These are phyloP conservation scores for Drosophila hamatofila DNA, from an alignment of 2,888 invertebrate genomes.

Conservation along the genomic window DNA sequence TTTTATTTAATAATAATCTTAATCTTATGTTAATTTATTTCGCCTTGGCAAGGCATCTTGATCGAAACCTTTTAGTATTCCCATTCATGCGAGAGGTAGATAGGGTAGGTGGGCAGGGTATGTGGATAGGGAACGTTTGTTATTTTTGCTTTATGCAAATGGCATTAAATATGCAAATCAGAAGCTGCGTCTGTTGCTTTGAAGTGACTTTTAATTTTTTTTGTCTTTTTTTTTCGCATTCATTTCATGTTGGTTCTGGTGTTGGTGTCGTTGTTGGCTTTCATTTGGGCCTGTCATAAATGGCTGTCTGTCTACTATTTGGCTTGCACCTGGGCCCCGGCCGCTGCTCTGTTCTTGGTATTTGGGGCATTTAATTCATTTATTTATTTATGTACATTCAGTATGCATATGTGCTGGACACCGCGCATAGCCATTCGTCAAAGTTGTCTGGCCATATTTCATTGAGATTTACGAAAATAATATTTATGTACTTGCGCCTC, in stretches of 20 bases:
- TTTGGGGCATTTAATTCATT: conserved; percentile 54
- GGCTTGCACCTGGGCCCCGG: conserved; percentile 17
- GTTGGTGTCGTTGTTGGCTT: conserved; percentile 34
- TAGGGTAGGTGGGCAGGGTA: neutral
- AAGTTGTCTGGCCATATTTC: conserved; percentile 68
- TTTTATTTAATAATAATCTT: neutral
- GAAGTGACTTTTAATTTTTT: conserved; percentile 65
- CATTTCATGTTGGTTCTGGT: conserved; percentile 9
- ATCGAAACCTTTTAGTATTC: neutral
- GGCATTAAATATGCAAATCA: conserved; percentile 74
- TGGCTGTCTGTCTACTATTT: conserved; percentile 22
- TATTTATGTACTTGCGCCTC: conserved; percentile 62
- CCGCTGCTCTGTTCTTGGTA: conserved; percentile 17
- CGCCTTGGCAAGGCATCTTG: neutral
- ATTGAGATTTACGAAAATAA: conserved; percentile 69
- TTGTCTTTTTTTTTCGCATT: conserved; percentile 13
- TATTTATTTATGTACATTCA: conserved; percentile 57
- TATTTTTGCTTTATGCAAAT: conserved; percentile 64
- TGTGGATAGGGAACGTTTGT: conserved; percentile 1
- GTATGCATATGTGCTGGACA: conserved; percentile 16
- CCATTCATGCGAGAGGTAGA: neutral
- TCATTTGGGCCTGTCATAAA: conserved; percentile 28
- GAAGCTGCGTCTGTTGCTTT: conserved; percentile 47
- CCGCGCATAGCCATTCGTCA: conserved; percentile 54
- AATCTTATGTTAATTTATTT: neutral